A percentile compares a stretch with the other conserved stretches of the same genome.
Conservation (phyloP, 2,797 vertebrate genomes). For the Antennarius maculatus region DNA sequence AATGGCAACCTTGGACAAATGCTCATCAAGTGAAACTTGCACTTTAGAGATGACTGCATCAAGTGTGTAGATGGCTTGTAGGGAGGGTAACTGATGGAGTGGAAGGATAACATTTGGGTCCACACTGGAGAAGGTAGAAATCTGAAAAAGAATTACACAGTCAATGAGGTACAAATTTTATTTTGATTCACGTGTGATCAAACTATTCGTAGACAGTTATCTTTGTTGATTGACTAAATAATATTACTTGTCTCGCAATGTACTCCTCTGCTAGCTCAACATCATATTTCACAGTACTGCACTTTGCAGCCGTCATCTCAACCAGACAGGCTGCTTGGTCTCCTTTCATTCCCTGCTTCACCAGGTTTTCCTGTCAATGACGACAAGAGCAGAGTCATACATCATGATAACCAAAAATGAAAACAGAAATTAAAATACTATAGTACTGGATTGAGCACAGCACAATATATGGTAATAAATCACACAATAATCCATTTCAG, state of each 20-base stretch:
- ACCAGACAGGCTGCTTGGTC: conserved; percentile 89
- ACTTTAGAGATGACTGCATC: conserved; percentile 98
- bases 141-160: conserved; percentile 78
- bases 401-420: conserved; percentile 11
- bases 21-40: conserved; percentile 96
- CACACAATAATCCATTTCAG: neutral
- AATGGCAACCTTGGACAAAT: conserved; percentile 94
- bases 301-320: conserved; percentile 87
- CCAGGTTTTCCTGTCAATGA: conserved; percentile 87
- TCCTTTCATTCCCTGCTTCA: conserved; percentile 93
- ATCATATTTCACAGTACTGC: conserved; percentile 93
- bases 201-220: too few relatives aligned
- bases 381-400: conserved; percentile 10
- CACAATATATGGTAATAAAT: neutral
- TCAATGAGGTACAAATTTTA: conserved; percentile 2
- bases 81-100: conserved; percentile 92
- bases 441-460: neutral
- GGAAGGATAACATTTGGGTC: conserved; percentile 89
- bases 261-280: conserved; percentile 97
- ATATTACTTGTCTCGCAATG: conserved; percentile 91
- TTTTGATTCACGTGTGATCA: neutral
- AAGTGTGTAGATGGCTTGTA: conserved; percentile 95
- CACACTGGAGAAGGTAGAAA: conserved; percentile 92
- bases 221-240: neutral
- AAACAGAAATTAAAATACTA: neutral